Evolutionary conservation across 2,888 invertebrate species (phyloP), one percentile per base, ranked within the genome.

Genomic region (Hylaea fasciaria): DNA sequence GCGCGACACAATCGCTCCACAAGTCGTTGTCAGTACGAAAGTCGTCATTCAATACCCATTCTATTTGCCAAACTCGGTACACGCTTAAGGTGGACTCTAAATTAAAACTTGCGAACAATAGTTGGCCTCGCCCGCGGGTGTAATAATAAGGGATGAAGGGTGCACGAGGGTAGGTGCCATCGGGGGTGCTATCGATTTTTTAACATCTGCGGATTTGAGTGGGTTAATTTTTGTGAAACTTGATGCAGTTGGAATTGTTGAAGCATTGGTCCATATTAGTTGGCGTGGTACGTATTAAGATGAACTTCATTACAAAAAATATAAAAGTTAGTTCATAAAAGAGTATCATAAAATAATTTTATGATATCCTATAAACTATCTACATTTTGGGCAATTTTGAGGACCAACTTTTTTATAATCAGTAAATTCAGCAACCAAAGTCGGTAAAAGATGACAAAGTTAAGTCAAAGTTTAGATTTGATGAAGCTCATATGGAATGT

Each of bases 21-120:
- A 16, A 43, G 41, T 22, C 11, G 28, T 41, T 45, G 39, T 51
- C 46, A 62, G 17, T 65, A 43, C 40, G 51, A 58, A 62, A 58
- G 10, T 2, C 32, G 22, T 46, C 49, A 58, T 59, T 41, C 55
- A 41, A 62, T 60, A 47, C 50, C 52, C 53, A 58, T 56, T 66
- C 28, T 72, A 70, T 72, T 73, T 71, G 64, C 72, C 44, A 29
- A 71, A 62, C 68, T 53, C 57, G 52, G 59, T 44, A 56, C 71
- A 65, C 66, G 59, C 57, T 51, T 65, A 67, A 75, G 73, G 73
- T 75, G 73, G 64, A 63, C 59, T 52, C 62, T 59, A 70, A 74
- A 74, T 74, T 72, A 74, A 74, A 74, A 71, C 60, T 69, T 53
- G 59, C 57, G 70, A 68, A 76, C 74, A 74, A 74, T 74, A 73